Conservation (phyloP, 2,888 invertebrate species). For the Brachypalpus laphriformis region DNA sequence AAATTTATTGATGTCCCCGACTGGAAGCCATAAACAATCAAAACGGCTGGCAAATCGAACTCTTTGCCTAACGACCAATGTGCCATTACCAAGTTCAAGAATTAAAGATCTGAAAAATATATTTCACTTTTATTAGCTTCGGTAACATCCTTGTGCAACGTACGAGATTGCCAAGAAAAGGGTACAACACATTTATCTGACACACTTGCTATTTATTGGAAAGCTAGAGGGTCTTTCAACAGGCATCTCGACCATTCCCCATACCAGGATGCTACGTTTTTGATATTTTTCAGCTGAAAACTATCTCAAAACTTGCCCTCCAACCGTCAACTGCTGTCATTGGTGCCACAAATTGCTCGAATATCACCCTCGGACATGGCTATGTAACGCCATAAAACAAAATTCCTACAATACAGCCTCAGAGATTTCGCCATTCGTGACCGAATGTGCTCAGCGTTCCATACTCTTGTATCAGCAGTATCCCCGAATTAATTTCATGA, state of each 20-base stretch:
- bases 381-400: slow-evolving; percentile 22
- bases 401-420: slow-evolving; percentile 7
- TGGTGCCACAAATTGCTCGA: slow-evolving; percentile 29
- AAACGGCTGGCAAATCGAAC: slow-evolving; percentile 14
- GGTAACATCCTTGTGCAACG: neutral
- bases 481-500: slow-evolving; percentile 61
- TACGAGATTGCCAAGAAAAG: neutral
- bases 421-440: slow-evolving; percentile 29
- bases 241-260: neutral
- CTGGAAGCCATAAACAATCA: neutral
- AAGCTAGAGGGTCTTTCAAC: neutral
- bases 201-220: neutral
- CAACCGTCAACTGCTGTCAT: slow-evolving; percentile 22
- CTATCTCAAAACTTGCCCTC: neutral
- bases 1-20: neutral
- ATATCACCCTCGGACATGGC: slow-evolving; percentile 17
- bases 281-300: neutral
- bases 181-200: neutral
- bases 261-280: neutral
- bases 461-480: slow-evolving; percentile 6
- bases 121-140: slow-evolving; percentile 40
- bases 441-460: neutral
- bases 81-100: neutral
- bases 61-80: too few relatives aligned
- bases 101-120: neutral